Percentiles rank a stretch among this genome's conserved stretches.
phyloP scores from a whole-genome alignment of 2,113 vertebrate genomes.

The Setophaga petechia region DNA sequence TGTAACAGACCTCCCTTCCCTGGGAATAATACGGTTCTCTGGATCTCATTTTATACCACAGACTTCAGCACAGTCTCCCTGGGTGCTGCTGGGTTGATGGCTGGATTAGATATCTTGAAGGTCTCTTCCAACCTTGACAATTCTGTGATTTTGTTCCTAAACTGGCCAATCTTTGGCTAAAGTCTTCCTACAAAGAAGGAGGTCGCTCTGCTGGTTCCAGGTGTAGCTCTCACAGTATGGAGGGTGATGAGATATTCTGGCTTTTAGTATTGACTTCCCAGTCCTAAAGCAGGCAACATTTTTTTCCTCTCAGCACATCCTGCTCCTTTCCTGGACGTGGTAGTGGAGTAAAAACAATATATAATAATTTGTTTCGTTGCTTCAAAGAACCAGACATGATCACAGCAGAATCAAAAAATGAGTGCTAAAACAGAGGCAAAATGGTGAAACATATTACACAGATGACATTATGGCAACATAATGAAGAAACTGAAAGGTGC shows the following conservation, averaged over 20 bases:
- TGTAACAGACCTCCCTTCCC: neutral
- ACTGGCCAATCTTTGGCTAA: neutral
- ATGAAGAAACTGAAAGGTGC: conserved; percentile 46
- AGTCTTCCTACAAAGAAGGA: neutral
- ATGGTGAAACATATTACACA: conserved; percentile 54
- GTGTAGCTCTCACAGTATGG: neutral
- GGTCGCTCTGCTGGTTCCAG: neutral
- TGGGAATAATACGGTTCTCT: neutral
- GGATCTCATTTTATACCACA: neutral
- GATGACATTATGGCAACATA: conserved; percentile 53
- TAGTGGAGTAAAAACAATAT: conserved; percentile 16
- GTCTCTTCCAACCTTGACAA: neutral
- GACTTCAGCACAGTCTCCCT: neutral
- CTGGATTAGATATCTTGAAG: neutral
- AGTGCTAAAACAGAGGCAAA: conserved; percentile 38
- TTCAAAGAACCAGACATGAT: conserved; percentile 47
- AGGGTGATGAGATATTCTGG: neutral
- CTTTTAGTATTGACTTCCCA: neutral
- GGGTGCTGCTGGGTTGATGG: neutral
- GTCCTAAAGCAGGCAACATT: neutral
- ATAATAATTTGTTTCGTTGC: conserved; percentile 32
- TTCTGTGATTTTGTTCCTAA: neutral
- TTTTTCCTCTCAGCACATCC: neutral
- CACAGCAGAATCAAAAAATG: conserved; percentile 54
- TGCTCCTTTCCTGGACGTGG: neutral